Evolutionary conservation across 2,797 vertebrate genomes (phyloP), one percentile per base, ranked within the genome.

Genomic region (Atherinosoma microstoma): DNA sequence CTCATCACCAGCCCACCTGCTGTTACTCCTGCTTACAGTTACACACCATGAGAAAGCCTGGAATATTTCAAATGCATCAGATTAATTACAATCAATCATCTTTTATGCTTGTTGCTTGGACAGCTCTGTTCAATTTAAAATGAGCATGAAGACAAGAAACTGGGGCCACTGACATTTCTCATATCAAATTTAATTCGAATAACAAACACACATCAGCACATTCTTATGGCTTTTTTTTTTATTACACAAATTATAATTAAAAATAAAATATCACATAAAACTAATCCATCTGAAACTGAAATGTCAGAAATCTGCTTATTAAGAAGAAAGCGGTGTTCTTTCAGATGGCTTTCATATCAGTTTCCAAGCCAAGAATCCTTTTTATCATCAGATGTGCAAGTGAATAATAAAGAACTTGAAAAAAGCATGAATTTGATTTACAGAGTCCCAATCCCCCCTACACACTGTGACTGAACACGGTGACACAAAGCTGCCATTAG

Each of bases 341-440:
- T 84, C 61, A 85, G 53, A 72, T 27, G 60, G 60, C 36, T 69
- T 16, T 24, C 29, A 78, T 64, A 71, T 84, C 60, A 2, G 66
- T 78, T 70, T 75, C 36, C 58, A 70, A 69, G 79, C 73, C 82
- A 87, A 87, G 74, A 78, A 45, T 68, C 68, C 9, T 57, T 56
- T 75, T 75, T 75, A 49, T 45, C 30, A 78, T 80, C 77, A 83
- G 65, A 85, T 84, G 81, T 84, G 71, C 60, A 1, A 42, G 63
- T 84, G 66, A 89, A 89, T 77, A 67, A 72, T 62, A 60, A 73
- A 73, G 56, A 65, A 67, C 64, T 60, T 54, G 32, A 66, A 64
- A 73, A 85, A 70, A 78, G 38, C 66, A 40, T 67, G 59, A 38
- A 34, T 83, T 51, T 62, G 47, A 79, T 78, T 66, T 70, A 66